Percentiles rank a stretch among this genome's conserved stretches.
Evolutionary conservation across 2,888 invertebrate genomes (phyloP).

Genomic region (Drosophila parthenogenetica): DNA sequence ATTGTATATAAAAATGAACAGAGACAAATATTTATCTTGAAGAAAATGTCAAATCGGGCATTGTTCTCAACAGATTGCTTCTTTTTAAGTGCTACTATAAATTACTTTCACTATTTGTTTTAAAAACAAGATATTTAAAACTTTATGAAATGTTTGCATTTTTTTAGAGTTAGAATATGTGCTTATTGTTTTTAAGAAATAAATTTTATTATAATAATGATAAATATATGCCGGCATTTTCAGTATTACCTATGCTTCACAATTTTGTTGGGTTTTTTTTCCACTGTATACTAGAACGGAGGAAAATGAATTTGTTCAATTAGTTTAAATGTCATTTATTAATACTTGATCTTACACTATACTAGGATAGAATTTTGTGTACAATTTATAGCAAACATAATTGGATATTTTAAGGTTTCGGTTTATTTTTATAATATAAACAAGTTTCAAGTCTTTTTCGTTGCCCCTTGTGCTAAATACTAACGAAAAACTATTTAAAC

Average conservation of each 20-base stretch:
- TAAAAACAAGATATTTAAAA: conserved; percentile 25
- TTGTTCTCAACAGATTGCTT: conserved; percentile 62
- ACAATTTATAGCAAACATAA: conserved; percentile 5
- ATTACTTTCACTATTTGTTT: conserved; percentile 44
- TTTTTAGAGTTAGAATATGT: conserved; percentile 58
- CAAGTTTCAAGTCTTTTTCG: conserved; percentile 67
- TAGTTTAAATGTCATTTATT: conserved; percentile 32
- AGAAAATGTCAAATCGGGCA: conserved; percentile 3
- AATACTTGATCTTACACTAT: conserved; percentile 41
- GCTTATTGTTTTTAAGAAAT: conserved; percentile 60
- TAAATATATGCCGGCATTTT: not conserved
- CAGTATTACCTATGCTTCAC: no score
- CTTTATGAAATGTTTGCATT: conserved; percentile 57
- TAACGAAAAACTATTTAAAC: conserved; percentile 43
- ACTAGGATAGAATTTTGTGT: conserved; percentile 29
- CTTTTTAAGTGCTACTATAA: conserved; percentile 45
- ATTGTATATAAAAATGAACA: conserved; percentile 24
- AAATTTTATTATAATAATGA: conserved; percentile 53
- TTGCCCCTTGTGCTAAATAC: conserved; percentile 52
- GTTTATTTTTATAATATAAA: conserved; percentile 41
- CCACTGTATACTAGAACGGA: not conserved
- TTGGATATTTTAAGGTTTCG: conserved; percentile 5
- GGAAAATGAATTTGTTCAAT: not conserved
- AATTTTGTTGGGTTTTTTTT: no score
- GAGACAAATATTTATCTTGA: conserved; percentile 39